Evolutionary conservation across 2,888 invertebrate species (phyloP), one percentile per base, ranked within the genome.

Genomic region (Steinernema carpocapsae): DNA sequence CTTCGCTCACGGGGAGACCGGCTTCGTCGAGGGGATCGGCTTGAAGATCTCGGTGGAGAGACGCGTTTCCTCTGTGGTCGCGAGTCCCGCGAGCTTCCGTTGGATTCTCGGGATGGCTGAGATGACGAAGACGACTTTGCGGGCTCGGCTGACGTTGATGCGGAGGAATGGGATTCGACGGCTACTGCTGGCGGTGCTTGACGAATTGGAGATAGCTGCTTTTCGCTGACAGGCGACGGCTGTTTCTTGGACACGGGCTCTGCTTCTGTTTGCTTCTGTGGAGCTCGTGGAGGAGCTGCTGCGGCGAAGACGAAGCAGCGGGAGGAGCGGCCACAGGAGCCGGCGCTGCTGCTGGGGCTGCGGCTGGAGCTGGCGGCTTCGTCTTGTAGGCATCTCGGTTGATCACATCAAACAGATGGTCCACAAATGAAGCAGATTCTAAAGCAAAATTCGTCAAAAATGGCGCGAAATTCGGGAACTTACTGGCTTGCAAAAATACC

Each of bases 401-500:
- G 43, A 77, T 26, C 0, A 71, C 52, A 2, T 78, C 70, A 45
- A 77, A 77, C 29, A 77, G 45, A 6, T 70, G 43, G n/a, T 77
- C 75, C 17, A 77, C 77, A 22, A 77, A 77, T 12, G 26, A 42
- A 37, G n/a, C 45, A 6, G 64, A 64, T 32, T 64, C 64, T 64
- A 26, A 32, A 64, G 17, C 7, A 64, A 32, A 64, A 26, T 14
- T 1, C 1, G 17, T 64, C 32, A 64, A 17, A 64, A n/a, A 1
- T 3, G 24, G 22, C 4, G 4, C 2, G 3, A 56, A 56, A 56
- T 19, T 6, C 2, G 26, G 37, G 1, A 17, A 64, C 64, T 32
- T 32, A 64, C 64, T 64, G 17, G 64, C 24, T 87, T 94, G 93
- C 73, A 96, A 90, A 89, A 99, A 99, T 24, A 97, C 96, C 88